Percentiles rank a stretch among this genome's conserved stretches.
Evolutionary conservation across 2,888 invertebrate species (phyloP).

Genomic region (Epistrophe grossulariae): DNA sequence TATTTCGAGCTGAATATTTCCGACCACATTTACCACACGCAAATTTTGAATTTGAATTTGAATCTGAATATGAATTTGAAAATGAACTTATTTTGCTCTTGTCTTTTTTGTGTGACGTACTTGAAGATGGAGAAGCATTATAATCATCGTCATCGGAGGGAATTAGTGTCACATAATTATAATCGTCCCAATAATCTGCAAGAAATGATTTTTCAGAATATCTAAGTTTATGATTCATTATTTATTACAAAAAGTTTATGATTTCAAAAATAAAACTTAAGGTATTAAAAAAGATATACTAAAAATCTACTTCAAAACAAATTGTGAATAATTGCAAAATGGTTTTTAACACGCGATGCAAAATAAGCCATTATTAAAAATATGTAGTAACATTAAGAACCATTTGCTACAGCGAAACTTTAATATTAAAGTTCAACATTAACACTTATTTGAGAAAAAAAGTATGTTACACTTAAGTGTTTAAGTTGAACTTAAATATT

Average conservation of each 20-base stretch:
- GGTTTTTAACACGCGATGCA: neutral
- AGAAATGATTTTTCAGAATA: slow-evolving; percentile 22
- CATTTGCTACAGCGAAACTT: too few species aligned
- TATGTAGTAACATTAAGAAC: neutral
- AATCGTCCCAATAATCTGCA: slow-evolving; percentile 73
- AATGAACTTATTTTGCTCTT: neutral
- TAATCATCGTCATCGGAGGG: slow-evolving; percentile 55
- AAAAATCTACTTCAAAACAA: neutral
- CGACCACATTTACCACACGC: slow-evolving; percentile 77
- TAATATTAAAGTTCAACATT: too few species aligned
- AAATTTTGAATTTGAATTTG: slow-evolving; percentile 52
- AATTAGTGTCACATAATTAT: slow-evolving; percentile 76
- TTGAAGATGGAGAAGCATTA: slow-evolving; percentile 10
- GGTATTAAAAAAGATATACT: neutral
- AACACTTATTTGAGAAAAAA: too few species aligned
- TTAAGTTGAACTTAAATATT: too few species aligned
- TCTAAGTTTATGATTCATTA: neutral
- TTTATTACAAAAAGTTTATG: neutral
- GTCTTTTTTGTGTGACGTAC: neutral
- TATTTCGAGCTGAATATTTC: slow-evolving; percentile 77
- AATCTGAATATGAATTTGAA: neutral
- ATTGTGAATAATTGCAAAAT: neutral
- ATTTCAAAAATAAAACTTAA: neutral
- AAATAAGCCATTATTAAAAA: neutral
- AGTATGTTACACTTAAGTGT: too few species aligned